Evolutionary conservation across 2,797 vertebrate species (phyloP), one percentile per base, ranked within the genome.

Genomic region (Adelosebastes latens): DNA sequence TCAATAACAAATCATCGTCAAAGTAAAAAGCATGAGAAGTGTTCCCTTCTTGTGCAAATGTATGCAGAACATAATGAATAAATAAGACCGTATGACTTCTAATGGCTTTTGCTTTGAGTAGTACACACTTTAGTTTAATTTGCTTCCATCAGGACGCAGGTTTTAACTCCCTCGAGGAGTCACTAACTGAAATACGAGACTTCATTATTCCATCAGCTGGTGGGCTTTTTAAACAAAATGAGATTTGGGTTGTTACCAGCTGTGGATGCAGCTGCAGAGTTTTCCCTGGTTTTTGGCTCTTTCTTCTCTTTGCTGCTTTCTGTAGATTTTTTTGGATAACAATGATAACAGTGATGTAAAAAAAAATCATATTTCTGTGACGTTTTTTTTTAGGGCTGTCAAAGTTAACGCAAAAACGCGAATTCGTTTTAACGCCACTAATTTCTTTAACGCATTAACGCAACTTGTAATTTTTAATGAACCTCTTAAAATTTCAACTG

Each of bases 331-430:
- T 39, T 25, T 42, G 7, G 34, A 25, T 24, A 32, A 27, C 10
- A 42, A n/a, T 25, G 22, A 27, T 12, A 46, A 46, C 8, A 46
- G 18, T 60, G 32, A 24, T 69, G n/a, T 20, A 49, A 49, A 49
- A 31, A 20, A 49, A 8, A 49, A 49, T 49, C 8, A 20, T 49
- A 49, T 49, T 49, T 49, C 0, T 46, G 42, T 46, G 0, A 6
- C 6, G 2, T 16, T 3, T 46, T 46, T 42, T 46, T 18, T 6
- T 18, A 3, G 16, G 42, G 42, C 42, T 18, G 42, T 0, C 42
- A 46, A 46, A 46, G 42, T 46, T 46, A 46, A 2, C 42, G 16
- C 16, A 16, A 0, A 16, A 46, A 46, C 14, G 0, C 16, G 0
- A 46, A 46, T 46, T 46, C 0, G 5, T 42, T 42, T 42, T 14